Conservation (phyloP, 2,888 invertebrate genomes). For the Aspidiotus destructor region DNA sequence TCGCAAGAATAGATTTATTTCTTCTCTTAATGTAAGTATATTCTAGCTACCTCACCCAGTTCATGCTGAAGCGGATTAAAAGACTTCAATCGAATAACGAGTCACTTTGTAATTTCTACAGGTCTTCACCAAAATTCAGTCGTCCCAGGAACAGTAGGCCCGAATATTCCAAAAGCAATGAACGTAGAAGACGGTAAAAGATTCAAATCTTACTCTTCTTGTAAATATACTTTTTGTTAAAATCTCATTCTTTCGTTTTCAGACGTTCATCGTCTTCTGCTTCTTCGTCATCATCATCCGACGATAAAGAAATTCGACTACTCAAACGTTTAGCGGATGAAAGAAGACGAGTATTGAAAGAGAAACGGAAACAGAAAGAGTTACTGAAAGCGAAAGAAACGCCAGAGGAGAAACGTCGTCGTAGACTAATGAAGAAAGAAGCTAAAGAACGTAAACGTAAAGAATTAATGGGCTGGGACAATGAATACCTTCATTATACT, state of each 20-base stretch:
- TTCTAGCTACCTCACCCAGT: too few relatives aligned
- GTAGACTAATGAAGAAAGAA: slow-evolving; percentile 82
- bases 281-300: slow-evolving; percentile 41
- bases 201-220: too few relatives aligned
- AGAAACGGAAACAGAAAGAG: slow-evolving; percentile 61
- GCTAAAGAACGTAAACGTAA: slow-evolving; percentile 78
- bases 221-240: too few relatives aligned
- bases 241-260: not conserved
- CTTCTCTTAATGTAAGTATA: too few relatives aligned
- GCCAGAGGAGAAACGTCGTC: slow-evolving; percentile 79
- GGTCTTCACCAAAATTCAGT: too few relatives aligned
- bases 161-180: too few relatives aligned
- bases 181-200: too few relatives aligned
- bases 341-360: slow-evolving; percentile 54
- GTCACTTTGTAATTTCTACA: too few relatives aligned
- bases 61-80: too few relatives aligned
- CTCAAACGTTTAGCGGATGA: slow-evolving; percentile 65
- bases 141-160: too few relatives aligned
- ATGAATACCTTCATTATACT: slow-evolving; percentile 91
- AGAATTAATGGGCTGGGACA: slow-evolving; percentile 95
- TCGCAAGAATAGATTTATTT: too few relatives aligned
- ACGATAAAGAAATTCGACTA: slow-evolving; percentile 53
- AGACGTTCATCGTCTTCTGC: slow-evolving; percentile 34
- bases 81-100: too few relatives aligned
- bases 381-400: slow-evolving; percentile 80